Evolutionary conservation across 2,113 vertebrate genomes (phyloP).

Genomic region (Lonchura striata): DNA sequence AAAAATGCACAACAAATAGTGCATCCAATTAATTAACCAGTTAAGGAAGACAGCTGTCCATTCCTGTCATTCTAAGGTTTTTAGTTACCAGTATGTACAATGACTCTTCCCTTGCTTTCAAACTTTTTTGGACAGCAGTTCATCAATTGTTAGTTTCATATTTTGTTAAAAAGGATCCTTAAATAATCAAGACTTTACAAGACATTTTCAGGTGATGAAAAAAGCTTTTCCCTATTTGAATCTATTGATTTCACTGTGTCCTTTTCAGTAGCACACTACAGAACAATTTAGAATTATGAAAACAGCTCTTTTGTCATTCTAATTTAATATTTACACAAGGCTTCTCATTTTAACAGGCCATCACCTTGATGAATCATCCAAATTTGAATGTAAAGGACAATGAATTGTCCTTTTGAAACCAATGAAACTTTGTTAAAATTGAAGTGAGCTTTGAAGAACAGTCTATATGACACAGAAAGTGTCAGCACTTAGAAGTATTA

Average conservation of each 20-base stretch:
- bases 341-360: not conserved
- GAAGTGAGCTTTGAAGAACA: not conserved
- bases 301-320: not conserved
- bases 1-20: constrained; percentile 54
- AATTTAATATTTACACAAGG: not conserved
- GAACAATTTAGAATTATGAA: not conserved
- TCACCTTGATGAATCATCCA: not conserved
- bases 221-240: not conserved
- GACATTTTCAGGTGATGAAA: not conserved
- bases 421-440: not conserved
- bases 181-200: not conserved
- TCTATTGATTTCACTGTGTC: not conserved
- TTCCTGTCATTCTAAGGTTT: constrained; percentile 53
- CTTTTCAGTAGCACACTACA: not conserved
- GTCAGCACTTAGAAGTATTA: not conserved
- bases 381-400: not conserved
- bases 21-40: constrained; percentile 58
- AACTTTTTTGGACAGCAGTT: not conserved
- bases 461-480: not conserved
- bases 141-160: not conserved
- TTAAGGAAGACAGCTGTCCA: constrained; percentile 58
- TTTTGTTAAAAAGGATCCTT: not conserved
- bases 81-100: constrained; percentile 7
- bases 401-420: not conserved
- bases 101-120: not conserved